Evolutionary conservation across 1,140 invertebrate species (phyloP), one percentile per base, ranked within the genome.

Genomic region (Eupristina koningsbergeri): DNA sequence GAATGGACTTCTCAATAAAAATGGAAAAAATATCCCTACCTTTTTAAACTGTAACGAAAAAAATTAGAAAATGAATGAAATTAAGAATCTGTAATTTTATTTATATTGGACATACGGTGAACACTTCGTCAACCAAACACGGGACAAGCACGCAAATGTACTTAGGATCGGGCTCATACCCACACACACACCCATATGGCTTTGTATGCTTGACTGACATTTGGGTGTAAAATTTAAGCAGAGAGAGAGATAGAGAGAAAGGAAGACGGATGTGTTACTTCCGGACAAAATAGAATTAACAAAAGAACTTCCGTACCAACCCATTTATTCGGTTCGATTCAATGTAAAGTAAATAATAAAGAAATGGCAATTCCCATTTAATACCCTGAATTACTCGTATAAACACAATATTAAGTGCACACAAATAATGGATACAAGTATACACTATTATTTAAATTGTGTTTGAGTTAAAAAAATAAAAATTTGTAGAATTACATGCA

Each of bases 211-310:
- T 31, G 13, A 0, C 41, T 1, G 13, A 34, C 31, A 47, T 63
- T 79, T 15, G 77, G 53, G 50, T 31, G 77, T 36, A 73, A 73
- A 73, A 80, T 69, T 67, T 67, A 71, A 39, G 26, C 64, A 71
- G 64, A 11, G n/a, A 50, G 45, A 31, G 8, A 29, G 53, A 34
- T 29, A 9, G 26, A 39, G 34, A 9, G 47, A 15, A 31, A 36
- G 31, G 2, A 29, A 69, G 58, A 6, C 22, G 29, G 15, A 8
- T 19, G n/a, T 6, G 41, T 19, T 31, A 78, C 58, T 78, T 78
- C 76, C 50, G 53, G 17, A 0, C 34, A 31, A 45, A 64, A 31
- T 36, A 78, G 61, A 9, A 41, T 19, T 36, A 58, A 9, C 17
- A 31, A 36, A 61, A 17, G 45, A 76, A 61, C 39, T 31, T 5